Conservation (phyloP, 1,140 invertebrate species). For the Apis florea region DNA sequence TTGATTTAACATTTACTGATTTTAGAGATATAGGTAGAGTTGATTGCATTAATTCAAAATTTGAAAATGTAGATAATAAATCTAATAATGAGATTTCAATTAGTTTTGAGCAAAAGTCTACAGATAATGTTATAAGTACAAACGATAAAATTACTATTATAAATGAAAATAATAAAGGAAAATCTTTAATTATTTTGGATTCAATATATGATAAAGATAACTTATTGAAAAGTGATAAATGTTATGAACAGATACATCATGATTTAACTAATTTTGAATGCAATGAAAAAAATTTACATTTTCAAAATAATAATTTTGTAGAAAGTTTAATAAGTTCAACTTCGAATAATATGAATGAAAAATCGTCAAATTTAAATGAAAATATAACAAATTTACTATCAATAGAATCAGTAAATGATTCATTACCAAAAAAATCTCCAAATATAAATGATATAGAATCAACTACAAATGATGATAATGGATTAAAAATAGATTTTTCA, state of each 20-base stretch:
- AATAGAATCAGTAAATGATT: neutral
- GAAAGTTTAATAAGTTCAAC: slow-evolving; percentile 4
- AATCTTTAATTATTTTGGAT: neutral
- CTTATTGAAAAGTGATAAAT: neutral
- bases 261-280: neutral
- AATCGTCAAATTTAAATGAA: neutral
- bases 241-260: neutral
- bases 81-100: neutral
- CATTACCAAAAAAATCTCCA: neutral
- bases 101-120: neutral
- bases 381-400: neutral
- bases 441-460: neutral
- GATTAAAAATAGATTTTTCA: neutral
- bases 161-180: slow-evolving; percentile 14
- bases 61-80: slow-evolving; percentile 10
- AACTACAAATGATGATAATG: slow-evolving; percentile 5
- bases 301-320: slow-evolving; percentile 16
- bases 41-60: slow-evolving; percentile 60
- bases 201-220: neutral
- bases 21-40: slow-evolving; percentile 73
- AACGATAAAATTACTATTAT: slow-evolving; percentile 21
- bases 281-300: slow-evolving; percentile 35
- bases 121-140: slow-evolving; percentile 6
- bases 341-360: neutral
- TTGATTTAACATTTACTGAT: slow-evolving; percentile 68